These are phyloP conservation scores for Apeltes quadracus DNA, from an alignment of 2,113 vertebrate species.

Conservation along the genomic window DNA sequence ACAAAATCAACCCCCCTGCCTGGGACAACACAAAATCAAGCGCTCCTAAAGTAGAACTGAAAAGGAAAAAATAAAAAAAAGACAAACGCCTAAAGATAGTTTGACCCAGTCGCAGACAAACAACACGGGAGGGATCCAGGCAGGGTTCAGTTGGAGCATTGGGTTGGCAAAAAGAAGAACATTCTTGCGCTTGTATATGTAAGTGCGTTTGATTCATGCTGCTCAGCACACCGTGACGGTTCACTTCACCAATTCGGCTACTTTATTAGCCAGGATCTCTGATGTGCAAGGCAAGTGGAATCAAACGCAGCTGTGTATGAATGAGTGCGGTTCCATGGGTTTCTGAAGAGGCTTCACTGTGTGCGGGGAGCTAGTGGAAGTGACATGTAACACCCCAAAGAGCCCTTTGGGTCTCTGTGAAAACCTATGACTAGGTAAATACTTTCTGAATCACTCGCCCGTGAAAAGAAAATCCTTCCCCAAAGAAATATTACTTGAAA, in stretches of 20 bases:
- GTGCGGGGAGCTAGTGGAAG: conserved; percentile 14
- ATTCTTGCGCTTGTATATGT: conserved; percentile 41
- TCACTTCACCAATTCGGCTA: conserved; percentile 7
- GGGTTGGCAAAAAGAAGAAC: conserved; percentile 51
- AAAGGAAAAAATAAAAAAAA: conserved; percentile 43
- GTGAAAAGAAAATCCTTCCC: conserved; percentile 22
- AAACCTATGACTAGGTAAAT: conserved; percentile 44
- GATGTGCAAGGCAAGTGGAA: conserved; percentile 51
- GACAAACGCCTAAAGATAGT: conserved; percentile 41
- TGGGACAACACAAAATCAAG: conserved; percentile 68
- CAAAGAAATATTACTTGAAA: conserved; percentile 19
- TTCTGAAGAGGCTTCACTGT: conserved; percentile 37
- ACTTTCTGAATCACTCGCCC: conserved; percentile 41
- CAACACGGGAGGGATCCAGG: conserved; percentile 71
- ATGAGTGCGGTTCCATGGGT: conserved; percentile 59
- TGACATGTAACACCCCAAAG: conserved; percentile 50
- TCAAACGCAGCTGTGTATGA: conserved; percentile 61
- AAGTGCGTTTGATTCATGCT: conserved; percentile 62
- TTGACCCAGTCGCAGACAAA: conserved; percentile 66
- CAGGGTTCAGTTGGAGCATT: conserved; percentile 63
- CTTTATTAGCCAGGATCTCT: conserved; percentile 11
- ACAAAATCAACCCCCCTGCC: conserved; percentile 51
- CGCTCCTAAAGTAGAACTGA: conserved; percentile 71
- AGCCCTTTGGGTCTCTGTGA: conserved; percentile 17
- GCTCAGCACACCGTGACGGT: conserved; percentile 26